phyloP scores from a whole-genome alignment of 2,797 vertebrate species.

The Serranus cabrilla region DNA sequence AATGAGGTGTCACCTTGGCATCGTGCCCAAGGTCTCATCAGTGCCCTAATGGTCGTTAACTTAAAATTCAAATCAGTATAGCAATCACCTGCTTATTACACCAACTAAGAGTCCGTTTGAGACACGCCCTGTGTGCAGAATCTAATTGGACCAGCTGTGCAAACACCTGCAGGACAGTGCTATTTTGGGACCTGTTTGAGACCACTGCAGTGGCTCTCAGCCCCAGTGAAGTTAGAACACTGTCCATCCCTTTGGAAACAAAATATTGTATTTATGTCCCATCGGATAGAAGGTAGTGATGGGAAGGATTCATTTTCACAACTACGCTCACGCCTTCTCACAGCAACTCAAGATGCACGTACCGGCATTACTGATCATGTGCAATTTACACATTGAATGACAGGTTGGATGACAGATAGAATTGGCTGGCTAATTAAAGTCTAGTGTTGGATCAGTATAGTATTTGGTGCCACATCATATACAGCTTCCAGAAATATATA shows the following conservation, averaged over 20 bases:
- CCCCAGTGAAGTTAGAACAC: neutral
- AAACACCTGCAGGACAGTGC: slow-evolving; percentile 28
- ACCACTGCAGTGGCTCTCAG: neutral
- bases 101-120: neutral
- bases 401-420: too few relatives aligned
- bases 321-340: neutral
- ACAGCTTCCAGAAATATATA: too few relatives aligned
- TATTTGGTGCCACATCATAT: too few relatives aligned
- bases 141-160: slow-evolving; percentile 14
- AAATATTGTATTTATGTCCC: neutral
- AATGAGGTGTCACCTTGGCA: neutral
- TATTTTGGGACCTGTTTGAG: slow-evolving; percentile 9
- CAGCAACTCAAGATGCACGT: neutral
- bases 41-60: neutral
- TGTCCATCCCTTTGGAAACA: neutral
- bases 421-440: too few relatives aligned
- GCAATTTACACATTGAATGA: too few relatives aligned
- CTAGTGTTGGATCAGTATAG: too few relatives aligned
- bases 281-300: neutral
- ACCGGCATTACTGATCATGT: too few relatives aligned
- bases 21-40: neutral
- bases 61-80: neutral
- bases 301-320: neutral
- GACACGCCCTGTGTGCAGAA: neutral
- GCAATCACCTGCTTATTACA: neutral